A percentile compares a stretch with the other conserved stretches of the same genome.
Evolutionary conservation across 2,888 invertebrate species (phyloP).

Genomic region (Ptilodon capucinus): DNA sequence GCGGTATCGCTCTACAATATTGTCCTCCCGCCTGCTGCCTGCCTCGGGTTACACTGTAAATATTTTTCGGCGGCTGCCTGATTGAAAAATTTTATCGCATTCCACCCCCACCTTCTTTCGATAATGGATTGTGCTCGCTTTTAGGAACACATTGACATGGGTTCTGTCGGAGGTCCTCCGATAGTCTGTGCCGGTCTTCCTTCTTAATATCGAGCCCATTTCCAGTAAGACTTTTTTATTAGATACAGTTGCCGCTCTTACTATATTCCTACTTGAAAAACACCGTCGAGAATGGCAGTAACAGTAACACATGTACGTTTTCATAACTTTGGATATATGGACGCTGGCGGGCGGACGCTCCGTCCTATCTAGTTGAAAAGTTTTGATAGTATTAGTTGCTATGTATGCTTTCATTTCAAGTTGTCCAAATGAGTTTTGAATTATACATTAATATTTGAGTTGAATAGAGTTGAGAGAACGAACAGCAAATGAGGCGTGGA

Average conservation of each 20-base stretch:
- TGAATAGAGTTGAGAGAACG: neutral
- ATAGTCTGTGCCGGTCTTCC: slow-evolving; percentile 32
- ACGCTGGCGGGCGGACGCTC: slow-evolving; percentile 37
- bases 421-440: slow-evolving; percentile 9
- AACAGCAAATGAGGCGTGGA: neutral
- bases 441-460: slow-evolving; percentile 3
- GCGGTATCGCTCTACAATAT: slow-evolving; percentile 75
- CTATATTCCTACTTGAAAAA: neutral
- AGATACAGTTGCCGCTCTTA: neutral
- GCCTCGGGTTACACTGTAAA: slow-evolving; percentile 79
- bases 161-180: slow-evolving; percentile 38
- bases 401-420: slow-evolving; percentile 29
- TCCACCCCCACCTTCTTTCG: slow-evolving; percentile 60
- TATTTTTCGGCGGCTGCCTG: slow-evolving; percentile 78
- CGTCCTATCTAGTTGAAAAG: slow-evolving; percentile 40
- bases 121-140: slow-evolving; percentile 71
- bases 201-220: neutral
- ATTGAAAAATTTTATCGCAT: slow-evolving; percentile 80
- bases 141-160: slow-evolving; percentile 57
- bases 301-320: slow-evolving; percentile 42
- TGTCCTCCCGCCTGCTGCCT: slow-evolving; percentile 70
- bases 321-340: slow-evolving; percentile 51
- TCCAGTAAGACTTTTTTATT: neutral
- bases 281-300: slow-evolving; percentile 34
- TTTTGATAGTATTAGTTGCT: slow-evolving; percentile 45